These are phyloP conservation scores for Potamarius usumacintae DNA, from an alignment of 2,113 vertebrate genomes.

Conservation along the genomic window DNA sequence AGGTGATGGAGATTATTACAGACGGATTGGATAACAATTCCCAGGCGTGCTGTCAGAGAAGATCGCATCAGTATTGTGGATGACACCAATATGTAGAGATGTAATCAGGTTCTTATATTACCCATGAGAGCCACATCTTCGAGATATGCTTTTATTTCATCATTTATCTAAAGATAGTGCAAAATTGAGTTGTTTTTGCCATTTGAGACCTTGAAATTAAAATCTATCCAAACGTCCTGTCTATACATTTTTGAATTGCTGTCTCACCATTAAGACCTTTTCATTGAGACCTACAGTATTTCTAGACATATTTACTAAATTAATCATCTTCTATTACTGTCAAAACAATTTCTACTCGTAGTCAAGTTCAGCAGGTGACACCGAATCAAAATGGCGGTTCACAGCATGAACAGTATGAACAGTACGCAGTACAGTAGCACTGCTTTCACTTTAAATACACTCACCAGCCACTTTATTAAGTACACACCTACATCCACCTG, in stretches of 20 bases:
- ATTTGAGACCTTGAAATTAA: too few species aligned
- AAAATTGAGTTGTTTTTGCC: not conserved
- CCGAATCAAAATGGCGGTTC: too few species aligned
- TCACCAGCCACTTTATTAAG: too few species aligned
- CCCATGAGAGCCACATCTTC: not conserved
- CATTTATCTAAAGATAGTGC: not conserved
- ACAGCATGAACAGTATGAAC: not conserved
- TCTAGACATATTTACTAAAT: too few species aligned
- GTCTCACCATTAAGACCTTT: not conserved
- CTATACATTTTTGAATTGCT: not conserved
- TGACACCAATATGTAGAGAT: slow-evolving; percentile 16
- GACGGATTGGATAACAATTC: slow-evolving; percentile 27
- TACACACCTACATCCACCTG: too few species aligned
- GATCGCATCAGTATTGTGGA: slow-evolving; percentile 22
- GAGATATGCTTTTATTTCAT: not conserved
- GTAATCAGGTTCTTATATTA: not conserved
- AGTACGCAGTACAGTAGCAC: too few species aligned
- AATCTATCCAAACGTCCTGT: not conserved
- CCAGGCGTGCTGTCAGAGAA: slow-evolving; percentile 4
- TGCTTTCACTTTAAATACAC: too few species aligned
- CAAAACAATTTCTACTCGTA: too few species aligned
- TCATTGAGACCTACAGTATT: not conserved
- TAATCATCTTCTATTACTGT: too few species aligned
- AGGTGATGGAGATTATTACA: slow-evolving; percentile 16
- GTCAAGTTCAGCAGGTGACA: too few species aligned